Conservation (phyloP, 2,113 vertebrate genomes). For the Gavialis gangeticus region DNA sequence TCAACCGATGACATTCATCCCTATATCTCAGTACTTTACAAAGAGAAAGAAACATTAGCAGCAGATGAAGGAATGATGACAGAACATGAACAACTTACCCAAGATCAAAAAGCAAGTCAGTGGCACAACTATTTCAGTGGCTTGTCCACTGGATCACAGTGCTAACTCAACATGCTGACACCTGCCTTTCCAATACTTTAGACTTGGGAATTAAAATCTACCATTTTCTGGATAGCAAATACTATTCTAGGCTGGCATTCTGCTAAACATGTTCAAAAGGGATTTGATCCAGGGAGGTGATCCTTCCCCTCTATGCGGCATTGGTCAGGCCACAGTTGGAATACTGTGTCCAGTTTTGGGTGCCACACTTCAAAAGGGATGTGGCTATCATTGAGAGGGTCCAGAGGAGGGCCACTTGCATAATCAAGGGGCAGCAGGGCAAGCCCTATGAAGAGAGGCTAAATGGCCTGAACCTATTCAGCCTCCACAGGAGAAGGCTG, state of each 20-base stretch:
- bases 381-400: no score
- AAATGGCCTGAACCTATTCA: no score
- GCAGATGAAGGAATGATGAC: background rate
- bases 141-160: background rate
- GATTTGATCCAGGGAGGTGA: no score
- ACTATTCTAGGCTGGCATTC: background rate
- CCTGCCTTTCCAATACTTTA: background rate
- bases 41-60: background rate
- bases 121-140: background rate
- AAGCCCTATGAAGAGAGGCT: no score
- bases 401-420: no score
- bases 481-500: no score
- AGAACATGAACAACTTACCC: background rate
- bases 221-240: background rate
- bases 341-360: no score
- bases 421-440: no score
- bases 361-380: no score
- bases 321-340: no score
- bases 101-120: background rate
- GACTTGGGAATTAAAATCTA: background rate
- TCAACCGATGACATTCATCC: background rate
- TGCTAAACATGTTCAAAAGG: background rate
- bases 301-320: no score
- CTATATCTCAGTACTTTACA: background rate
- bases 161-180: background rate